These are phyloP conservation scores for Loripinus fragilis DNA, from an alignment of 2,888 invertebrate species.

Conservation along the genomic window DNA sequence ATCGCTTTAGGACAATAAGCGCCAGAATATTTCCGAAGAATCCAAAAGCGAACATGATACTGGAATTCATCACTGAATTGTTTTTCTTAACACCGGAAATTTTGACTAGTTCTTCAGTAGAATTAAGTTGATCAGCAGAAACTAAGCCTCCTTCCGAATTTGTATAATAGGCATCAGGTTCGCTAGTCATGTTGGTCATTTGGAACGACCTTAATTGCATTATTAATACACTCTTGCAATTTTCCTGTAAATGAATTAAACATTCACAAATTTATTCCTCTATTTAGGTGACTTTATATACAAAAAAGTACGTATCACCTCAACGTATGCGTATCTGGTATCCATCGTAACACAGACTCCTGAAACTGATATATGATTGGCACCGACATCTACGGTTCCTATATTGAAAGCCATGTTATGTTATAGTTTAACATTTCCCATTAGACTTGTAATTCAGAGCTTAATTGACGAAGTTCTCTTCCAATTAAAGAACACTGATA, in stretches of 20 bases:
- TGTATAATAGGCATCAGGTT: conserved; percentile 8
- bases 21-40: conserved; percentile 82
- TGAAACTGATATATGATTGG: no score
- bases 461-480: no score
- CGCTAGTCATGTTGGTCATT: conserved; percentile 35
- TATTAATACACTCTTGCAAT: not conserved
- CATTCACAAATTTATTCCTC: no score
- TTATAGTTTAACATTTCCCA: no score
- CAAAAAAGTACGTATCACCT: no score
- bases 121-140: conserved; percentile 20
- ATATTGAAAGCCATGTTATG: no score
- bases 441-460: no score
- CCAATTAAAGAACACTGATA: no score
- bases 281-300: no score
- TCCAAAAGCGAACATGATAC: conserved; percentile 75
- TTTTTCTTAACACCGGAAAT: conserved; percentile 55
- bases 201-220: not conserved
- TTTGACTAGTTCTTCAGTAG: conserved; percentile 26
- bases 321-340: no score
- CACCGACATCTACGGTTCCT: no score
- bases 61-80: conserved; percentile 61
- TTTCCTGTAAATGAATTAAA: not conserved
- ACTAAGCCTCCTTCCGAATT: not conserved
- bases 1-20: conserved; percentile 77
- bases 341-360: no score